A percentile compares a stretch with the other conserved stretches of the same genome.
These are phyloP conservation scores for Camponotus fellah DNA, from an alignment of 2,888 invertebrate species.

Conservation along the genomic window DNA sequence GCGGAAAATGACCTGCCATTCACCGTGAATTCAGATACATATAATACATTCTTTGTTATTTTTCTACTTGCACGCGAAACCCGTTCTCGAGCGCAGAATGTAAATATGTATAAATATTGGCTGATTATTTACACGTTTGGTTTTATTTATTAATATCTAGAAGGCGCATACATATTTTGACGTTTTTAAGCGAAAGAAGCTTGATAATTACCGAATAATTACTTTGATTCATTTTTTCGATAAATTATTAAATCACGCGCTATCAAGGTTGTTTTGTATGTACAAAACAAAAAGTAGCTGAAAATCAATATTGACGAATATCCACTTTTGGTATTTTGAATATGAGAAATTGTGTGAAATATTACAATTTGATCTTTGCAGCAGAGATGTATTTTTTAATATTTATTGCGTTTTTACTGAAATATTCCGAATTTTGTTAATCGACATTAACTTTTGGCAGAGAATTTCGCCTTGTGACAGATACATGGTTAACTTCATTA, in stretches of 20 bases:
- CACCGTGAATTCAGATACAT: constrained; percentile 20
- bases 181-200: neutral
- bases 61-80: constrained; percentile 1
- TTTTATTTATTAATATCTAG: constrained; percentile 1
- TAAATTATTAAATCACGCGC: neutral
- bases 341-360: too few relatives aligned
- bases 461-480: too few relatives aligned
- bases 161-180: neutral
- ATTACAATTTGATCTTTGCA: too few relatives aligned
- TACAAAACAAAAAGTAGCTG: too few relatives aligned
- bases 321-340: too few relatives aligned
- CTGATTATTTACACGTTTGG: neutral
- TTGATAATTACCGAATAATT: neutral
- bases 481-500: too few relatives aligned
- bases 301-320: too few relatives aligned
- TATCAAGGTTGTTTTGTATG: too few relatives aligned
- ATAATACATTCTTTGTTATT: constrained; percentile 9
- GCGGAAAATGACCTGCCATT: constrained; percentile 36
- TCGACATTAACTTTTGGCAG: too few relatives aligned
- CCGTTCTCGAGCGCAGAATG: neutral
- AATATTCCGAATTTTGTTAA: too few relatives aligned
- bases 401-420: too few relatives aligned
- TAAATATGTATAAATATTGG: neutral
- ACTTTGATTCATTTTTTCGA: neutral
- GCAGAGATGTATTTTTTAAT: too few relatives aligned